Percentiles rank a stretch among this genome's conserved stretches.
These are phyloP conservation scores for Mnemiopsis leidyi DNA, from an alignment of 37 sponge, comb jelly and placozoan genomes.

Conservation along the genomic window DNA sequence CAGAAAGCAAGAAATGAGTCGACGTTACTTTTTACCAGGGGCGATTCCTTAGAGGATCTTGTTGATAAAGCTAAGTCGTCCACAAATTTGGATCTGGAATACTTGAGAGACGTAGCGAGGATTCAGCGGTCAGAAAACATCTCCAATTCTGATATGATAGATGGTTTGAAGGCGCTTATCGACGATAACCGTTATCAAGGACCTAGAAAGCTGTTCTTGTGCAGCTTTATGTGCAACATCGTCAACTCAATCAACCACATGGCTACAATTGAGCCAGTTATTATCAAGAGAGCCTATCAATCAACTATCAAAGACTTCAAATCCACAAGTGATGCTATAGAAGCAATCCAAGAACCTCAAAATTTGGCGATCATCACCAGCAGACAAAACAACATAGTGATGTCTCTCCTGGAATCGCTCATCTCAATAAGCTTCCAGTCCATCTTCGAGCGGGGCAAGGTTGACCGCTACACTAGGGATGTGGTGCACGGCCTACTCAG, in stretches of 20 bases:
- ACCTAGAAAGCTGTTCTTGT: constrained; percentile 13
- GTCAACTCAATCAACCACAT: not conserved
- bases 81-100: constrained; percentile 37
- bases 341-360: not conserved
- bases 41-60: not conserved
- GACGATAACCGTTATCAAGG: constrained; percentile 33
- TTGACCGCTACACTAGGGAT: not conserved
- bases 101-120: not conserved
- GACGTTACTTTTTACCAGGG: not conserved
- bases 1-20: constrained; percentile 5
- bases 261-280: not conserved
- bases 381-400: constrained; percentile 35
- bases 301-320: constrained; percentile 29
- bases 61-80: constrained; percentile 2
- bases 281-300: not conserved
- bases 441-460: constrained; percentile 22
- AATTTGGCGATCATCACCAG: not conserved
- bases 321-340: constrained; percentile 60
- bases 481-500: constrained; percentile 14
- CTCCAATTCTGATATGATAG: constrained; percentile 6
- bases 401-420: constrained; percentile 12
- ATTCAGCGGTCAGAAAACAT: not conserved
- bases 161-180: constrained; percentile 5
- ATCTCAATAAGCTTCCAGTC: constrained; percentile 54
- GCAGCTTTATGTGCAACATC: constrained; percentile 38